A percentile compares a stretch with the other conserved stretches of the same genome.
These are phyloP conservation scores for Climacteris rufus DNA, from an alignment of 2,113 vertebrate genomes.

Conservation along the genomic window DNA sequence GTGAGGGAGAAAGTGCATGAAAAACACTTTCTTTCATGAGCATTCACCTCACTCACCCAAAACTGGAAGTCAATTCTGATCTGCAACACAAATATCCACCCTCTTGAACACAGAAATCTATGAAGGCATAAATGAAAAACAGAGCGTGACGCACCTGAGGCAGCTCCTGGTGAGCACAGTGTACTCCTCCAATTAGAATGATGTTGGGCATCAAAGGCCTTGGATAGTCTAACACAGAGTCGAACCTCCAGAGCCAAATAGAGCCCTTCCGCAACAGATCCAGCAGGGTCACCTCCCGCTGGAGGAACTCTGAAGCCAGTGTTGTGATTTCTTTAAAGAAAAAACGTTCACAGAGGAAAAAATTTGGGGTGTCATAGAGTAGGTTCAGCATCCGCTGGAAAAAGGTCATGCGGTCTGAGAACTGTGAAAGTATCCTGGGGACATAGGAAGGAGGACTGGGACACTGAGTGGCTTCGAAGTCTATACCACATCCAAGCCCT, in stretches of 20 bases:
- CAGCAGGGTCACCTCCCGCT: slow-evolving; percentile 56
- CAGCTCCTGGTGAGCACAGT: slow-evolving; percentile 43
- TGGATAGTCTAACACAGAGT: slow-evolving; percentile 76
- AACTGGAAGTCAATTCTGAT: rapidly evolving
- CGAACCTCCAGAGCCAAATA: slow-evolving; percentile 81
- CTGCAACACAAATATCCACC: not conserved
- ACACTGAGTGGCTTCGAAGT: slow-evolving; percentile 77
- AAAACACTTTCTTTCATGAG: no score
- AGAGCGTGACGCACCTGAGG: slow-evolving; percentile 44
- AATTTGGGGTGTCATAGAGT: slow-evolving; percentile 15
- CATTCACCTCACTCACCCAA: rapidly evolving
- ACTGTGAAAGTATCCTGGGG: slow-evolving; percentile 47
- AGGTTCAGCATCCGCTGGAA: slow-evolving; percentile 76
- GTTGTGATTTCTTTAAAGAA: no score
- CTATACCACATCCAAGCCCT: slow-evolving; percentile 11
- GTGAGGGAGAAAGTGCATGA: no score
- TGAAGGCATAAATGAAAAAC: rapidly evolving
- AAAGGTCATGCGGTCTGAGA: slow-evolving; percentile 76
- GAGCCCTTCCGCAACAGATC: slow-evolving; percentile 74
- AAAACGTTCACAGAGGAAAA: slow-evolving; percentile 73
- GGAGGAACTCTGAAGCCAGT: slow-evolving; percentile 71
- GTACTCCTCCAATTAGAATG: slow-evolving; percentile 65
- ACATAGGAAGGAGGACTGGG: slow-evolving; percentile 80
- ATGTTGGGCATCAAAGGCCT: slow-evolving; percentile 86
- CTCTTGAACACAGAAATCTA: no score